Percentiles rank a stretch among this genome's conserved stretches.
These are phyloP conservation scores for Hypsibius dujardini DNA, from an alignment of 1,140 invertebrate species.

Conservation along the genomic window DNA sequence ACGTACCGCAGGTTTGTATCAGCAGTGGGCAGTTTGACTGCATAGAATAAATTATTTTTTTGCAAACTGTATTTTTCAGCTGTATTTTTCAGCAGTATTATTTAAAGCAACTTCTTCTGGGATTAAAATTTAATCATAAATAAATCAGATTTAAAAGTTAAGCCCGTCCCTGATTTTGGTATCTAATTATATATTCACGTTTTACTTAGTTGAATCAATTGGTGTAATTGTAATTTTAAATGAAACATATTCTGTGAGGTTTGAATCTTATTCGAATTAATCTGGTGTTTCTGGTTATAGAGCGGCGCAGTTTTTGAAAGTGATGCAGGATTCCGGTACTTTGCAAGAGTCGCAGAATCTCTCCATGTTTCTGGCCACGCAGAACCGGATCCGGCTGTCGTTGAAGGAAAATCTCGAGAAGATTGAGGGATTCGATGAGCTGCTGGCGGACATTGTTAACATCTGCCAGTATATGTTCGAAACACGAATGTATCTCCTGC, in stretches of 20 bases:
- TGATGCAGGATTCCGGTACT: constrained; percentile 86
- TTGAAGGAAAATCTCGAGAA: constrained; percentile 80
- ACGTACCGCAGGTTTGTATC: constrained; percentile 67
- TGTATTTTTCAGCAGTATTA: too few species aligned
- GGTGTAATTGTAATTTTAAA: too few species aligned
- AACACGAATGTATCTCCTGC: constrained; percentile 85
- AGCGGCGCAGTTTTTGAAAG: constrained; percentile 81
- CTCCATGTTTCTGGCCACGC: constrained; percentile 97
- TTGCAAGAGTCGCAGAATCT: constrained; percentile 94
- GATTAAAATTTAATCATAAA: too few species aligned
- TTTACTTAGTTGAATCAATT: too few species aligned
- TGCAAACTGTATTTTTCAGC: neutral
- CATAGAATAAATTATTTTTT: too few species aligned
- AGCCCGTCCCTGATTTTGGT: too few species aligned
- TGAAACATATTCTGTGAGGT: constrained; percentile 6
- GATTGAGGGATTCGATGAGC: constrained; percentile 73
- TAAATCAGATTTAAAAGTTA: too few species aligned
- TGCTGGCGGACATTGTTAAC: constrained; percentile 88
- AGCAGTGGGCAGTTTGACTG: neutral
- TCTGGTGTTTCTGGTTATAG: constrained; percentile 37
- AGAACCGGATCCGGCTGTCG: constrained; percentile 91
- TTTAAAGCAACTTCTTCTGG: too few species aligned
- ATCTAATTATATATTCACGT: too few species aligned
- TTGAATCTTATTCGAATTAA: constrained; percentile 16
- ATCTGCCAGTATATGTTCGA: constrained; percentile 97